phyloP scores from a whole-genome alignment of 2,888 invertebrate genomes.

The Pristionchus arcanus region DNA sequence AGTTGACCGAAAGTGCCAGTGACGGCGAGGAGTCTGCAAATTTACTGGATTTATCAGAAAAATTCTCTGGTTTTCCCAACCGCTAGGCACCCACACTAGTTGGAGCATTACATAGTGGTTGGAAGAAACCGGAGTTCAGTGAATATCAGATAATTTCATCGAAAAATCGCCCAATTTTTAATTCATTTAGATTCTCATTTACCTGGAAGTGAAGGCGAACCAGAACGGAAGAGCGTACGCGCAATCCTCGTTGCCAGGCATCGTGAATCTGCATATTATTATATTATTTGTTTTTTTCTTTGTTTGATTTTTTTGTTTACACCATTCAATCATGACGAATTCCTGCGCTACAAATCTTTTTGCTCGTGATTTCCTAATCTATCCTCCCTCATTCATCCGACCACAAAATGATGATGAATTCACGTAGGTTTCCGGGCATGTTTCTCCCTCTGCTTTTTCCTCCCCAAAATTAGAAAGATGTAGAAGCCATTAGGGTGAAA shows the following conservation, averaged over 20 bases:
- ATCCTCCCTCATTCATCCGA: not conserved
- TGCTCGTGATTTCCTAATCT: not conserved
- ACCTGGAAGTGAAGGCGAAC: conserved; percentile 39
- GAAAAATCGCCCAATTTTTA: no score
- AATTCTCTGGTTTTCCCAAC: no score
- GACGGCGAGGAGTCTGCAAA: conserved; percentile 45
- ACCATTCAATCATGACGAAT: not conserved
- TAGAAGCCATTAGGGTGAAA: conserved; percentile 15
- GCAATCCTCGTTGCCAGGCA: not conserved
- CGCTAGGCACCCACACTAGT: no score
- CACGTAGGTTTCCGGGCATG: not conserved
- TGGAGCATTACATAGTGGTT: no score
- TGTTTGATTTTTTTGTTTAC: not conserved
- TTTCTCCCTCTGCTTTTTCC: not conserved
- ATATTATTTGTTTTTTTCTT: not conserved
- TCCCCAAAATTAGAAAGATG: not conserved
- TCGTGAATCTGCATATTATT: not conserved
- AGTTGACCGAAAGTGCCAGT: conserved; percentile 45
- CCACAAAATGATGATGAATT: conserved; percentile 25
- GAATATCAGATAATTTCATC: no score
- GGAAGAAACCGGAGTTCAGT: no score
- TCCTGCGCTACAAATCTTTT: not conserved
- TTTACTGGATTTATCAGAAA: not conserved
- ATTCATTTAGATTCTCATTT: not conserved
- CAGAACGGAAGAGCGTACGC: conserved; percentile 50